Evolutionary conservation across 1,140 invertebrate species (phyloP).

Genomic region (Caenorhabditis remanei): DNA sequence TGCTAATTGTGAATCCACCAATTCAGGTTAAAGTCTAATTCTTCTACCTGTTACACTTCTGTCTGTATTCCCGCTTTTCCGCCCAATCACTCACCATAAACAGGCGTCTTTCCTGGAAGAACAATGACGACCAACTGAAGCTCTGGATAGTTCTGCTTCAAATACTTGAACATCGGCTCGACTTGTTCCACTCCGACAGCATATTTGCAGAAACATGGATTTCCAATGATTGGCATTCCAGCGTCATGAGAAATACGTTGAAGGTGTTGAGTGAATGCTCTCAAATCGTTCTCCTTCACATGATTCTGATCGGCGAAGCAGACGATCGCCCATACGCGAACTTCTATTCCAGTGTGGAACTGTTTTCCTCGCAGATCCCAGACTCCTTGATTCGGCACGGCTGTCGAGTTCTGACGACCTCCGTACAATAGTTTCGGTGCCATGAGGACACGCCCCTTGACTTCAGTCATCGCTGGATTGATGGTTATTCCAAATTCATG

Average conservation of each 20-base stretch:
- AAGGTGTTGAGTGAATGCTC: conserved; percentile 93
- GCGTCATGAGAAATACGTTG: conserved; percentile 99
- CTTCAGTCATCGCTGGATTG: conserved; percentile 98
- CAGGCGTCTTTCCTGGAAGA: conserved; percentile 97
- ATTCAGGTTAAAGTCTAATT: too few relatives aligned
- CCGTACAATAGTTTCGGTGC: conserved; percentile 99
- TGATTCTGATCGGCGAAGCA: conserved; percentile 98
- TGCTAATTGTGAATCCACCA: too few relatives aligned
- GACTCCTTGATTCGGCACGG: conserved; percentile 96
- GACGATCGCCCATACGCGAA: conserved; percentile 96
- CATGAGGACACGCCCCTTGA: conserved; percentile 93
- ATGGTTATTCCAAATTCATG: conserved; percentile 98
- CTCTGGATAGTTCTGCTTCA: conserved; percentile 94
- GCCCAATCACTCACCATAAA: conserved; percentile 86
- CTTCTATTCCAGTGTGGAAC: conserved; percentile 99
- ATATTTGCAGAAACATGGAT: conserved; percentile 98
- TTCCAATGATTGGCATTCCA: conserved; percentile 97
- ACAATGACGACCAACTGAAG: conserved; percentile 97
- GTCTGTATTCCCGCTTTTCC: not conserved
- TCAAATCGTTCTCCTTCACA: conserved; percentile 93
- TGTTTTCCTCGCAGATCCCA: conserved; percentile 99
- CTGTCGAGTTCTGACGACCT: conserved; percentile 93
- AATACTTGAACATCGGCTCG: conserved; percentile 99
- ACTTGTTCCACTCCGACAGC: conserved; percentile 99
- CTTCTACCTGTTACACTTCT: too few relatives aligned